Percentiles rank a stretch among this genome's conserved stretches.
phyloP scores from a whole-genome alignment of 2,888 invertebrate genomes.

The Hypena proboscidalis region DNA sequence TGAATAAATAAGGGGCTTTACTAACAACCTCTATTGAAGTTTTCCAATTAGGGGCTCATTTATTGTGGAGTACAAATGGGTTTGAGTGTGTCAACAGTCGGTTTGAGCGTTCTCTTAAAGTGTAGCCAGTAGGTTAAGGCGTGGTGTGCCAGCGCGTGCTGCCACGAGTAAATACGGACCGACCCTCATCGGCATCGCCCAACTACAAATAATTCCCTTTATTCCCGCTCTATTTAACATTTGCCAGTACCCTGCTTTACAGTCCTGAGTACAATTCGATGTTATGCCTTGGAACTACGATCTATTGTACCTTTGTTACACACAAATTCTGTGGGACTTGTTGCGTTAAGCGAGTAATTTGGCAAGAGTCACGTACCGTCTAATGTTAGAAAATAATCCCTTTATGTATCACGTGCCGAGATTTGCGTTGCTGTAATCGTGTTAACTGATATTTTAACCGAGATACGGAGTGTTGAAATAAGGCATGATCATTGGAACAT shows the following conservation, averaged over 20 bases:
- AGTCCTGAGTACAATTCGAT: conserved; percentile 29
- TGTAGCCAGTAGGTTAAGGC: conserved; percentile 47
- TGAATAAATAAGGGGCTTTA: conserved; percentile 24
- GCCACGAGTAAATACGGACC: conserved; percentile 62
- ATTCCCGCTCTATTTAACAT: conserved; percentile 61
- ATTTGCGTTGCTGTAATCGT: conserved; percentile 36
- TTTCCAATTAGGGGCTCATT: conserved; percentile 46
- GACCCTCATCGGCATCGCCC: conserved; percentile 55
- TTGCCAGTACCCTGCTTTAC: conserved; percentile 40
- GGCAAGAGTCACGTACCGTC: conserved; percentile 48
- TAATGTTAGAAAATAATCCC: conserved; percentile 54
- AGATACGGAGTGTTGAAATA: not conserved
- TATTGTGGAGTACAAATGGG: conserved; percentile 42
- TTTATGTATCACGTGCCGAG: conserved; percentile 39
- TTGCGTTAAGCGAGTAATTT: conserved; percentile 38
- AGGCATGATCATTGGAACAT: conserved; percentile 2
- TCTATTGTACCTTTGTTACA: conserved; percentile 27
- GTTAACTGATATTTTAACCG: conserved; percentile 18
- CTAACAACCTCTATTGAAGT: conserved; percentile 38
- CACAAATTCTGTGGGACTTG: conserved; percentile 36
- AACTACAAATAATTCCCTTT: conserved; percentile 61
- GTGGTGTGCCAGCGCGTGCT: conserved; percentile 61
- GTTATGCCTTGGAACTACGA: conserved; percentile 35
- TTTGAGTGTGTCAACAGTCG: conserved; percentile 47
- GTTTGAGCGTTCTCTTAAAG: conserved; percentile 48